Base-by-base conservation (phyloP, 2,113 vertebrate genomes). In the Gobius niger region DNA sequence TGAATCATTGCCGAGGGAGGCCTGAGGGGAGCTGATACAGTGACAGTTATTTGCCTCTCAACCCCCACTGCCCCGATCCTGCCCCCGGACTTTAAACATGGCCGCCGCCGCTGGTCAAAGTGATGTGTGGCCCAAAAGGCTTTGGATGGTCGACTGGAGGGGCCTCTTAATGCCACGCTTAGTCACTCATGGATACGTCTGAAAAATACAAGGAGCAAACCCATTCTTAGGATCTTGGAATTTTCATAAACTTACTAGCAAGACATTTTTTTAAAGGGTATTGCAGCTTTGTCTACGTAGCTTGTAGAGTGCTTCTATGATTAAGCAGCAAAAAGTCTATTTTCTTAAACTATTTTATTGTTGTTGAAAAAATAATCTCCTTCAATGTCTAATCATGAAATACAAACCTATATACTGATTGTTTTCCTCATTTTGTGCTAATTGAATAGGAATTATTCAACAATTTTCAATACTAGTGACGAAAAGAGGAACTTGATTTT, bases 91-190 rank as follows among this genome's bases (percentile, higher is more conserved):
- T 76, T 81, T 86, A 76, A 79, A 83, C 56, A 77, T 73, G 75
- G 11, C 75, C 72, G 81, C 78, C 69, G 82, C 80, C 79, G 80
- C 74, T 85, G 74, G 80, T 63, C 51, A 68, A 53, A 80, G 68
- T 77, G 78, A 84, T 78, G 67, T 78, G 78, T 75, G 70, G 57
- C 68, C 46, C 77, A 60, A 24, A 54, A 0, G 19, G 49, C 59
- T 47, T 34, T 46, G 40, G 72, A 62, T 34, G 7, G 51, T 47
- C 15, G 2, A 56, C 67, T 66, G 52, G 64, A 68, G 24, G 49
- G 50, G 50, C 49, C 67, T 57, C 47, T 76, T 75, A 65, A 68
- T 72, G 46, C 60, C 79, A 56, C 0, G 67, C 68, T 71, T 12
- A 54, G 54, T 76, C 10, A 19, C 71, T 63, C 46, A 19, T 62